Percentiles rank a stretch among this genome's conserved stretches.
These are phyloP conservation scores for Heliconius congener DNA, from an alignment of 1,140 invertebrate genomes.

Conservation along the genomic window DNA sequence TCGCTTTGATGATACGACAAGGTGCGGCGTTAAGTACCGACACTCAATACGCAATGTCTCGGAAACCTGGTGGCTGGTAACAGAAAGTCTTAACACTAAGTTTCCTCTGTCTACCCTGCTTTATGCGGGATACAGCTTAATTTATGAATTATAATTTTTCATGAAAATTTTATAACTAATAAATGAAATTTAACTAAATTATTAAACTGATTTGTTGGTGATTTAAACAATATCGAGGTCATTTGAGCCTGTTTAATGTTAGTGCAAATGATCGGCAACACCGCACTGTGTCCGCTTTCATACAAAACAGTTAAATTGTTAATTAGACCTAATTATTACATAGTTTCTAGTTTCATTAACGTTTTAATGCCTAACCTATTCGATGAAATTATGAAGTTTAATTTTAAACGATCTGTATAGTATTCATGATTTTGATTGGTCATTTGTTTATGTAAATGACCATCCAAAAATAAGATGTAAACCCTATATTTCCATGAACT, in stretches of 20 bases:
- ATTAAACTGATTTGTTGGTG: not conserved
- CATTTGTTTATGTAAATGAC: no score
- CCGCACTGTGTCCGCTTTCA: not conserved
- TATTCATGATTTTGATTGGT: not conserved
- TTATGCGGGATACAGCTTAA: no score
- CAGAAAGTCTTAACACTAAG: no score
- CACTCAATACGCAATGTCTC: no score
- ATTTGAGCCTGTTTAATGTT: not conserved
- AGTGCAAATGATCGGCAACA: not conserved
- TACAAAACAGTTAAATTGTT: slow-evolving; percentile 6
- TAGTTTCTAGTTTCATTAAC: not conserved
- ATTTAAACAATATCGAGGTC: not conserved
- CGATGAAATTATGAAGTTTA: not conserved
- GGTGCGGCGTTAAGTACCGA: no score
- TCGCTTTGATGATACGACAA: no score
- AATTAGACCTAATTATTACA: slow-evolving; percentile 6
- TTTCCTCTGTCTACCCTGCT: no score
- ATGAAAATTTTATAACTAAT: not conserved
- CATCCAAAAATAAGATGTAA: no score
- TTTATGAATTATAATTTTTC: no score
- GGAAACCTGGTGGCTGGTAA: no score
- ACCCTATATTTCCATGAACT: no score
- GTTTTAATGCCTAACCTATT: not conserved
- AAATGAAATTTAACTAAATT: not conserved
- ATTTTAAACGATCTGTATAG: not conserved